These are phyloP conservation scores for Danionella dracula DNA, from an alignment of 2,797 vertebrate species.

Conservation along the genomic window DNA sequence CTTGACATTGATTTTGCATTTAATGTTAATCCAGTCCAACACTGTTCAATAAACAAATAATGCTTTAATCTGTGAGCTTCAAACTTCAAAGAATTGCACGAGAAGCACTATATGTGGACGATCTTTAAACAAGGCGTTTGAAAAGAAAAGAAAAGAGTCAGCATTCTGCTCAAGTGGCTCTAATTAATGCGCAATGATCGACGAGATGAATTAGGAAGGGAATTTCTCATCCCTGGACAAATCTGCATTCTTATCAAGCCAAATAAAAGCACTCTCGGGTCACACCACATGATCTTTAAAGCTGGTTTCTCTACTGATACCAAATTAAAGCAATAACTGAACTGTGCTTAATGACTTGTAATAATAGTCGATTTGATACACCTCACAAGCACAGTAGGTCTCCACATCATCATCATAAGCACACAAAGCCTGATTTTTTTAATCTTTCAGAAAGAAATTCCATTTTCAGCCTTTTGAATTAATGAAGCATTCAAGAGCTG, in stretches of 20 bases:
- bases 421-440: background rate
- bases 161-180: background rate
- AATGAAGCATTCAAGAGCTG: background rate
- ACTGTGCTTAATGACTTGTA: slow-evolving; percentile 9
- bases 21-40: background rate
- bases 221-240: background rate
- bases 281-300: background rate
- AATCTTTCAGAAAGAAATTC: background rate
- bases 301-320: slow-evolving; percentile 10
- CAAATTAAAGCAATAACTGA: slow-evolving; percentile 4
- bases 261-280: background rate
- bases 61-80: background rate
- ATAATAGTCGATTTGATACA: background rate
- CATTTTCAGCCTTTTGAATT: background rate
- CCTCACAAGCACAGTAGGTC: background rate
- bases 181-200: background rate
- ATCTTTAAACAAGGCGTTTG: background rate
- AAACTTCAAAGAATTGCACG: background rate
- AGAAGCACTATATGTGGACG: background rate
- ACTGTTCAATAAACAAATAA: background rate
- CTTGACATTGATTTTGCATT: too few species aligned
- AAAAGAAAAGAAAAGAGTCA: background rate
- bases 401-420: background rate
- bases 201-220: background rate
- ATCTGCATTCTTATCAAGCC: background rate